Percentiles rank a stretch among this genome's conserved stretches.
Conservation (phyloP, 2,113 vertebrate genomes). For the Climacteris rufus region DNA sequence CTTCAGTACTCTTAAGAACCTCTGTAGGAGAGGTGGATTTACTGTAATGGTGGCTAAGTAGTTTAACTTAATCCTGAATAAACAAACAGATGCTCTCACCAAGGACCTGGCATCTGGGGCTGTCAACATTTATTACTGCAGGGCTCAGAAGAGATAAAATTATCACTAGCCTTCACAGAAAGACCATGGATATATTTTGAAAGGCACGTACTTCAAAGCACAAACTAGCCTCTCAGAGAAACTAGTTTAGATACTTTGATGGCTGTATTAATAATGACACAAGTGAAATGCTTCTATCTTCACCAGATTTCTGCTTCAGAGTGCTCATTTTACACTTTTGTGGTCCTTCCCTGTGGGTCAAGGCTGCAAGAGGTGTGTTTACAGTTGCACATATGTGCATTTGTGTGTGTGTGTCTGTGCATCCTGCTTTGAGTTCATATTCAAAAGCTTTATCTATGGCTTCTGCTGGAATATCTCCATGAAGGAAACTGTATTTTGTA, state of each 20-base stretch:
- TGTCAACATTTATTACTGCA: slow-evolving; percentile 82
- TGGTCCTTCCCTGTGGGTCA: neutral
- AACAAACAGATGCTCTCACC: slow-evolving; percentile 80
- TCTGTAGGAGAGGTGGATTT: slow-evolving; percentile 70
- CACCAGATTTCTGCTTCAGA: neutral
- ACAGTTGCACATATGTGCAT: rapidly evolving
- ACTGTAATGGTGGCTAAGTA: slow-evolving; percentile 76
- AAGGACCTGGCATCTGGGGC: slow-evolving; percentile 78
- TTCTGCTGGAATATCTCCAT: neutral
- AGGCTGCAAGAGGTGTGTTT: neutral
- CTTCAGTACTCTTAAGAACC: neutral
- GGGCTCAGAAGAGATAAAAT: slow-evolving; percentile 59
- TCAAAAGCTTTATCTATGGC: neutral
- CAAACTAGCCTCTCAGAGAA: neutral
- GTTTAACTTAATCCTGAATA: slow-evolving; percentile 86
- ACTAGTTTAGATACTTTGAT: neutral
- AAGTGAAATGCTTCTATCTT: neutral
- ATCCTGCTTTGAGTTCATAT: neutral
- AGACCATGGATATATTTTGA: neutral
- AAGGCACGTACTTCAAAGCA: neutral
- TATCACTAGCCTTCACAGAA: slow-evolving; percentile 39
- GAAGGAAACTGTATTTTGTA: neutral
- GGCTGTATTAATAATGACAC: neutral
- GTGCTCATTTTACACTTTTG: neutral
- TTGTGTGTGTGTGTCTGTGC: neutral